Conservation (phyloP, 2,797 vertebrate genomes). For the Eulemur rubriventer region DNA sequence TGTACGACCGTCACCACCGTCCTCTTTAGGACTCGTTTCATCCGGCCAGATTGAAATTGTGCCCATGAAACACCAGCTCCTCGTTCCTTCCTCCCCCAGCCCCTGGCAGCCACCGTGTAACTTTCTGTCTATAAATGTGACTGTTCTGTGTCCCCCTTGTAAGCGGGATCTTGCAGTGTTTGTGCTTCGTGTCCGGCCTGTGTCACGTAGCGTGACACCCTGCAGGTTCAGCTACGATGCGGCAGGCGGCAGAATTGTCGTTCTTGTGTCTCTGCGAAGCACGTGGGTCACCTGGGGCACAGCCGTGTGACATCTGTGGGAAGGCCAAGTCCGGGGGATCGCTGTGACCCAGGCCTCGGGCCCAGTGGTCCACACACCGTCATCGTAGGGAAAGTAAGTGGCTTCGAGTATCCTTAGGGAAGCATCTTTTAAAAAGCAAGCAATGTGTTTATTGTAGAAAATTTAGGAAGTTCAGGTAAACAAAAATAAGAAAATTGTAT, state of each 20-base stretch:
- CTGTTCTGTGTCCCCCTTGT: fast-evolving
- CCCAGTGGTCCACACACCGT: background rate
- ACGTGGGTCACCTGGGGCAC: fast-evolving
- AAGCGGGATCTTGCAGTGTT: fast-evolving
- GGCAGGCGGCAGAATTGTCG: background rate
- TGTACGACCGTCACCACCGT: fast-evolving
- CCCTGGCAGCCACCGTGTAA: too few relatives aligned
- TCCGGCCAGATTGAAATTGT: background rate
- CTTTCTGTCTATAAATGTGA: background rate
- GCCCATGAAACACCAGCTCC: background rate
- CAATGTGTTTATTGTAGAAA: background rate
- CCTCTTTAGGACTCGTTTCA: background rate
- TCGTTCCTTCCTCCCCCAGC: fast-evolving
- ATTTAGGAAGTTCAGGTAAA: background rate
- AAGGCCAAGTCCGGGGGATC: fast-evolving
- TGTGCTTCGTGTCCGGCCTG: background rate
- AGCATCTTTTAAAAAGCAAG: background rate
- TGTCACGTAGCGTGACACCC: fast-evolving
- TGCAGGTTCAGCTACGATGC: background rate
- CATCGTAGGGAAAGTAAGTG: background rate
- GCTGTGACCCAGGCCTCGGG: background rate
- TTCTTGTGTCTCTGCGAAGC: background rate
- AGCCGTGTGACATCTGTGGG: fast-evolving
- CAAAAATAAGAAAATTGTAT: background rate
- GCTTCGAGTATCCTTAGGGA: background rate